Evolutionary conservation across 2,888 invertebrate genomes (phyloP), one percentile per base, ranked within the genome.

Genomic region (Phragmatobia fuliginosa): DNA sequence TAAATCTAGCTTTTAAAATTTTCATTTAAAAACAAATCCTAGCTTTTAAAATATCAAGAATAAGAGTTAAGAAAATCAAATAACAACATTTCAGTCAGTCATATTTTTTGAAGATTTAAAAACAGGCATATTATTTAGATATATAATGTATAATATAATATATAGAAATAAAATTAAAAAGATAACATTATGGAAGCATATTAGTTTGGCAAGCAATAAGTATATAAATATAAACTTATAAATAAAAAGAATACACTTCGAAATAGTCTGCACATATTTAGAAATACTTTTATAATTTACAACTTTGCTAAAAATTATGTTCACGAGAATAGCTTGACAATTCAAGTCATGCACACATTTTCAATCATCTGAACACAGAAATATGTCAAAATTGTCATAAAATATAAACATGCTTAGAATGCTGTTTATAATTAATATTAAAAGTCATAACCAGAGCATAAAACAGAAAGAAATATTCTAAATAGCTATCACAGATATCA

Each of bases 141-240:
- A 62, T 41, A 62, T 62, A 62, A 18, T 41, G n/a, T 41, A 62
- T 28, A 36, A n/a, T 49, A 32, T 8, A 18, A 65, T 28, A 65
- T 25, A 36, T 33, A 33, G 10, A 11, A 58, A 28, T 38, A 65
- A 41, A 11, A 56, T 33, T 36, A 58, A 38, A 41, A 38, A 66
- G n/a, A 66, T 41, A 66, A 32, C 28, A 14, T 59, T 58, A 7
- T 33, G 21, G 31, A 67, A 61, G 67, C 61, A 45, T 62, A 32
- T 56, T 67, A 67, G 56, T 56, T 67, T 38, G n/a, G 67, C 56
- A 62, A 62, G 56, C 62, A 56, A 28, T 56, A 52, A 18, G 21
- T 49, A 49, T 49, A 31, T 28, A 56, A 41, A 62, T 67, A 61
- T 28, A 49, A 61, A 60, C 33, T 45, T 60, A 66, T 3, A 45